A percentile compares a stretch with the other conserved stretches of the same genome.
phyloP scores from a whole-genome alignment of 2,797 vertebrate genomes.

The Eulemur albifrons region DNA sequence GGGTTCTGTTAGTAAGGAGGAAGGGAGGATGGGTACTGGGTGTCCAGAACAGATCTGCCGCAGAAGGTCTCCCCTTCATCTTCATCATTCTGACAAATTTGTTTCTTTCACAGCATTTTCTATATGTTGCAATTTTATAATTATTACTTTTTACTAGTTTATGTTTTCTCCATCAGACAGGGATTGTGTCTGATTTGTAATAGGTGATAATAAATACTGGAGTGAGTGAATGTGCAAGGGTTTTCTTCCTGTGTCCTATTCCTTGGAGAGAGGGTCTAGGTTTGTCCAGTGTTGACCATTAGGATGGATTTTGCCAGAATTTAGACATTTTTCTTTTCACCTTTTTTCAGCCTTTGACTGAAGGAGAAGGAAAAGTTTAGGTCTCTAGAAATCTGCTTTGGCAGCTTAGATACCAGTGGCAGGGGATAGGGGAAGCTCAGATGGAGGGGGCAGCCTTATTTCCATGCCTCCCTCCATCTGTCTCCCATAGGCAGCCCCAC shows the following conservation, averaged over 20 bases:
- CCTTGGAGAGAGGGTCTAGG: not conserved
- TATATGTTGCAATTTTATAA: not conserved
- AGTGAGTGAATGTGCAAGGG: not conserved
- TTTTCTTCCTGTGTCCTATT: not conserved
- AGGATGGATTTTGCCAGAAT: not conserved
- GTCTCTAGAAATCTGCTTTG: not conserved
- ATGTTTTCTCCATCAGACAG: not conserved
- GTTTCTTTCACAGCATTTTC: not conserved
- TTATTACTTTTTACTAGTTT: not conserved
- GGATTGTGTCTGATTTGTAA: not conserved
- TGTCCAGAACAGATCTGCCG: not conserved
- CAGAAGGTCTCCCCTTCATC: not conserved
- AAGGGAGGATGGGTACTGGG: not conserved
- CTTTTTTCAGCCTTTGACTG: not conserved
- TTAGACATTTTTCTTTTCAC: not conserved
- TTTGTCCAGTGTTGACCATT: not conserved
- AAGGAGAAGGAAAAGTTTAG: not conserved
- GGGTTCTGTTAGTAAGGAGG: not conserved
- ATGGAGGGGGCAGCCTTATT: not conserved
- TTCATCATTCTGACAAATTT: not conserved
- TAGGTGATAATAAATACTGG: not conserved
- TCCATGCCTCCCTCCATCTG: not conserved
- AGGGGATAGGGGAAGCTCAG: not conserved
- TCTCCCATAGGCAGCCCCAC: rapidly evolving
- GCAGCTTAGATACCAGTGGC: not conserved